Conservation (phyloP, 1,140 invertebrate genomes). For the Diploscapter pachys region DNA sequence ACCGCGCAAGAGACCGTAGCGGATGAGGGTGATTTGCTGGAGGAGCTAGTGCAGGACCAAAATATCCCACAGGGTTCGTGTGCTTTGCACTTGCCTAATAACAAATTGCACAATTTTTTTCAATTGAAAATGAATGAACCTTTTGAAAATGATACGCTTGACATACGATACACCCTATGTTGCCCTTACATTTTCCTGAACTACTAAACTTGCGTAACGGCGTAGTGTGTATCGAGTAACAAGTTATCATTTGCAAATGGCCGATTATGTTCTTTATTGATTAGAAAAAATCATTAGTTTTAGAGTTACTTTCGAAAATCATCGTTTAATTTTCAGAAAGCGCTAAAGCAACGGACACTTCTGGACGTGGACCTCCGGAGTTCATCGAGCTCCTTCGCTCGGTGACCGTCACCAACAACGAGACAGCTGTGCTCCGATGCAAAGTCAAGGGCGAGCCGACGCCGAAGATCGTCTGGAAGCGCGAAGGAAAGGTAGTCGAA, state of each 20-base stretch:
- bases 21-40: conserved; percentile 24
- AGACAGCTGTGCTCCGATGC: conserved; percentile 62
- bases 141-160: too few species aligned
- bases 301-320: not conserved
- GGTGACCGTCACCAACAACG: conserved; percentile 67
- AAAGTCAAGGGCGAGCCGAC: conserved; percentile 61
- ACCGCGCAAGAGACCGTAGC: conserved; percentile 19
- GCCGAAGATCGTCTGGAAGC: conserved; percentile 72
- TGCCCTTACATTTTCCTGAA: conserved; percentile 13
- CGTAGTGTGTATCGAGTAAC: conserved; percentile 4
- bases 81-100: too few species aligned
- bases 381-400: conserved; percentile 58
- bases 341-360: conserved; percentile 20
- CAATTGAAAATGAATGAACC: too few species aligned
- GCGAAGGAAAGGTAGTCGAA: conserved; percentile 57
- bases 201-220: not conserved
- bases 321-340: conserved; percentile 29
- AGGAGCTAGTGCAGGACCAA: conserved; percentile 21
- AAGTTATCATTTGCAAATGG: not conserved
- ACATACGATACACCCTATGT: too few species aligned
- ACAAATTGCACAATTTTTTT: too few species aligned
- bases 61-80: not conserved
- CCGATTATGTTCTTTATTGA: too few species aligned
- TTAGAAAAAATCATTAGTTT: not conserved
- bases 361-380: conserved; percentile 50